Base-by-base conservation (phyloP, 2,113 vertebrate genomes). In the Gambusia holbrooki region DNA sequence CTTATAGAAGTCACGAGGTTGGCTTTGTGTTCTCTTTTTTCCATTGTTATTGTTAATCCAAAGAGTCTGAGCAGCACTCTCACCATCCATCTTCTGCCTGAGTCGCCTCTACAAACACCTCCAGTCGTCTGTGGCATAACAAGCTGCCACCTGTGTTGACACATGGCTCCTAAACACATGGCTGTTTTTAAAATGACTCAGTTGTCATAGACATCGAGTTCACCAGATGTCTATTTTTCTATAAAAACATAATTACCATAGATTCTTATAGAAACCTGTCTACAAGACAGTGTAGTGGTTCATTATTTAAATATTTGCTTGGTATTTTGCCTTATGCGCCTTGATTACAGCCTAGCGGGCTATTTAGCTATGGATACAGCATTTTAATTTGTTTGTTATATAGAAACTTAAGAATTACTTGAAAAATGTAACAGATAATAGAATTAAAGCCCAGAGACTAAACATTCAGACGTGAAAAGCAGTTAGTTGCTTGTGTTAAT, bases 81-180 rank as follows among this genome's bases (percentile, higher is more conserved):
- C 29, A 37, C 40, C 17, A 19, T 77, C 37, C 10, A 37, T 8
- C 19, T 62, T 54, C 71, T 30, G 22, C 64, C 27, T 68, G n/a
- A 19, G 32, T 77, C 45, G 64, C 76, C 74, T 90, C 61, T 28
- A 70, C 83, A 90, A 88, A 91, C 80, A 85, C 76, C 66, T 65
- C 29, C 14, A 84, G 51, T 85, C 80, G 77, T 72, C 75, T 67
- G 22, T 84, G 73, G 27, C 17, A 8, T 12, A 76, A 74, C 67
- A 83, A 51, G 35, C 66, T 62, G 63, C 60, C 69, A 73, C 72
- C 62, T 83, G 77, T 91, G 79, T 90, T 84, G 78, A 89, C 89
- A 85, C 75, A 84, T 0, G 8, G 37, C 69, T 74, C 32, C 70
- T 74, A 66, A 78, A 84, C 37, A 74, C 27, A 3, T 25, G 17